Evolutionary conservation across 2,113 vertebrate genomes (phyloP).

Genomic region (Leucopsar rothschildi): DNA sequence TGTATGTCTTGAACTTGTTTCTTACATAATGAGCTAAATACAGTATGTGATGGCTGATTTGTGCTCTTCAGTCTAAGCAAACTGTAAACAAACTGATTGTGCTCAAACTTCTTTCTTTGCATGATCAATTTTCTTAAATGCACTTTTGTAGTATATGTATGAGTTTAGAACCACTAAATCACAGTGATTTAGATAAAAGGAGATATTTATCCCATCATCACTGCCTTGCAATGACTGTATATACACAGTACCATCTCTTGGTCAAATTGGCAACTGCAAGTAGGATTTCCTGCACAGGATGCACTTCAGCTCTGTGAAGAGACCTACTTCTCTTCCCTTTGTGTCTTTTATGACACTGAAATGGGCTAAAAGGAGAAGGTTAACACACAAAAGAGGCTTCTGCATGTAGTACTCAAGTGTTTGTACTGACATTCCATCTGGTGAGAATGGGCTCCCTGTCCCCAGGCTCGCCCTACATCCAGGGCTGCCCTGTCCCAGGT

Average conservation of each 20-base stretch:
- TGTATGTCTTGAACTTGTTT: neutral
- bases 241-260: neutral
- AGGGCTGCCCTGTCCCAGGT: neutral
- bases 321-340: neutral
- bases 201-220: neutral
- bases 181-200: neutral
- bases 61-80: neutral
- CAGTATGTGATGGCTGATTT: neutral
- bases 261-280: neutral
- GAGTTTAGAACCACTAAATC: neutral
- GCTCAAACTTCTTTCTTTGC: neutral
- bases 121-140: neutral
- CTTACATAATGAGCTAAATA: neutral
- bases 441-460: neutral
- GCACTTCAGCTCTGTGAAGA: neutral
- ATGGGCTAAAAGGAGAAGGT: neutral
- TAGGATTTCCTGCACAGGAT: neutral
- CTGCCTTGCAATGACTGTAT: neutral
- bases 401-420: neutral
- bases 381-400: neutral
- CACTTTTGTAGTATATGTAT: neutral
- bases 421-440: neutral
- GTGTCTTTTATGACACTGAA: neutral
- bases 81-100: neutral
- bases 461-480: neutral